Base-by-base conservation (phyloP, 2,797 vertebrate species). In the Threskiornis aethiopicus region DNA sequence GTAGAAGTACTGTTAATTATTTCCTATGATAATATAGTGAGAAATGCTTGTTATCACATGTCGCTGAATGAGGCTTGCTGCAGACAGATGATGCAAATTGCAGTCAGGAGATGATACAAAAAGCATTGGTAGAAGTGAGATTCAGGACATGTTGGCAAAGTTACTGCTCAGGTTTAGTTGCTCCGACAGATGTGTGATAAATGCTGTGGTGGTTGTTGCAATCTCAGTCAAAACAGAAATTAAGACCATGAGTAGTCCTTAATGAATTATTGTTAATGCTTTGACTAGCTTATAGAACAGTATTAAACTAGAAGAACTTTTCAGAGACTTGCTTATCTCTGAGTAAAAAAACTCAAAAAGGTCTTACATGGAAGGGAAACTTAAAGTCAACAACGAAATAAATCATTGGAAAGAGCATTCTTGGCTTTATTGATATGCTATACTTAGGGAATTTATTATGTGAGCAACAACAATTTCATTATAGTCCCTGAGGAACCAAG, bases 201-300 rank as follows among this genome's bases (percentile, higher is more conserved):
- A 91, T 90, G 42, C 69, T 96, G 44, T 88, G 67, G 55, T 87
- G 73, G 65, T 94, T 35, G 16, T 67, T 75, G 44, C 66, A 93
- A 49, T 90, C 59, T 97, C 72, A 88, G 12, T 93, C 87, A 92
- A 93, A 96, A 86, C 78, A 58, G 31, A 67, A 58, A 84, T 83
- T 94, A 96, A 96, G 89, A 95, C 72, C 58, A 66, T 62, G 77
- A 96, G 49, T 94, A 78, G 89, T 94, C 87, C 54, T 80, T 88
- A 95, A 94, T 91, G 91, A 97, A 94, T 97, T 91, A 89, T 72
- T 96, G 94, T 97, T 97, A 76, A 84, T 95, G 83, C 51, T 92
- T 78, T 91, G 71, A 62, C 64, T 78, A 87, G 76, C 90, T 84
- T 61, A 96, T 93, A 93, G 65, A 7, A 55, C 75, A 69, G 64